phyloP scores from a whole-genome alignment of 2,113 vertebrate species.

The Myiozetetes cayanensis region DNA sequence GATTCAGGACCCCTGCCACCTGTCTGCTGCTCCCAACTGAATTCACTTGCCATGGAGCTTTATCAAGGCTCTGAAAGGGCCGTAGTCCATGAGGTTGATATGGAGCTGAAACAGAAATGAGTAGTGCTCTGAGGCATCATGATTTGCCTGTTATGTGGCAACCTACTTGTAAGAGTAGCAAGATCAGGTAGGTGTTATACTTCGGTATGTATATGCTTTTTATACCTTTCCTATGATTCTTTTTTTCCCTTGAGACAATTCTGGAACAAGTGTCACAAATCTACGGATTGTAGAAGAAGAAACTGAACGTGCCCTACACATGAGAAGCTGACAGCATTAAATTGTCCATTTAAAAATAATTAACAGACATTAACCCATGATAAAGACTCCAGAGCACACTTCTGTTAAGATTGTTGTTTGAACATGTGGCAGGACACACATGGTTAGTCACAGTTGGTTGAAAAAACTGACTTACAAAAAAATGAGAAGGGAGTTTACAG shows the following conservation, averaged over 20 bases:
- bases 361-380: background rate
- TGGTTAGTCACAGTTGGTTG: background rate
- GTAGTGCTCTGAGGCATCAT: background rate
- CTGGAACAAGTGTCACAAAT: background rate
- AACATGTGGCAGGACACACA: conserved; percentile 22
- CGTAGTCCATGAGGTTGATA: fast-evolving
- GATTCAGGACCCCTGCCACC: background rate
- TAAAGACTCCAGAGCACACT: conserved; percentile 13
- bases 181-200: background rate
- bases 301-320: background rate
- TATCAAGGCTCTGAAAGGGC: background rate
- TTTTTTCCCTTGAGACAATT: background rate
- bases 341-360: conserved; percentile 21
- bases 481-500: background rate
- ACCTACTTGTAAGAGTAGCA: background rate
- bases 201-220: background rate
- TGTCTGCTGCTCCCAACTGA: background rate
- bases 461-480: background rate
- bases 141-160: background rate
- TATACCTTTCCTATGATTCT: background rate
- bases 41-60: background rate
- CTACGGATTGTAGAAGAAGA: background rate
- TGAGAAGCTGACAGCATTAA: conserved; percentile 13
- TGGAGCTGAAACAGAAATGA: background rate
- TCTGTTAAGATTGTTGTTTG: conserved; percentile 19